Percentiles rank a stretch among this genome's conserved stretches.
Evolutionary conservation across 2,888 invertebrate genomes (phyloP).

Genomic region (Cynaeus angustus): DNA sequence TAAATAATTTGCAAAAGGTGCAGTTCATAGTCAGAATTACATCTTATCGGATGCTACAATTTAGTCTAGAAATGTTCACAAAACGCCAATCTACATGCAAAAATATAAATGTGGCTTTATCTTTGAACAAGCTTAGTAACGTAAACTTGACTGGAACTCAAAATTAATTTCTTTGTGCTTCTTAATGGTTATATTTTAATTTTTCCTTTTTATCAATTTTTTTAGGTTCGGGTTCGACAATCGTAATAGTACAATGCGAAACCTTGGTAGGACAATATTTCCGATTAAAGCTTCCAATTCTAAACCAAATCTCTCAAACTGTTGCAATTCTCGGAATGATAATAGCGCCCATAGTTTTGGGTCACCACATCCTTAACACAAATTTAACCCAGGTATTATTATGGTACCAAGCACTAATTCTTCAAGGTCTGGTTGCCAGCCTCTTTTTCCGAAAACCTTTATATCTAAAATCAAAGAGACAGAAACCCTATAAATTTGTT

Average conservation of each 20-base stretch:
- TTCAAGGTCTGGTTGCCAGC: conserved; percentile 75
- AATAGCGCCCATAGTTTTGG: conserved; percentile 73
- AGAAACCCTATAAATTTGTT: conserved; percentile 62
- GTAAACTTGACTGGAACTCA: too few relatives aligned
- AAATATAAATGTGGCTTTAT: too few relatives aligned
- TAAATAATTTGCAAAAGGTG: too few relatives aligned
- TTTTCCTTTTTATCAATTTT: too few relatives aligned
- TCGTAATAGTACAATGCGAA: conserved; percentile 76
- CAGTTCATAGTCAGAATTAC: too few relatives aligned
- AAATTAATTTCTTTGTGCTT: too few relatives aligned
- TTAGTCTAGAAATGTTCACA: too few relatives aligned
- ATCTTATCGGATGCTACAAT: too few relatives aligned
- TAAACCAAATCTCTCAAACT: conserved; percentile 74
- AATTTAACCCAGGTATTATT: conserved; percentile 72
- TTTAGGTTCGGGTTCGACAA: conserved; percentile 75
- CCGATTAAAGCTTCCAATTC: conserved; percentile 73
- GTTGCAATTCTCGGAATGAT: conserved; percentile 75
- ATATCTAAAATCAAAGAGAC: conserved; percentile 68
- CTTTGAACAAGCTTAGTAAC: too few relatives aligned
- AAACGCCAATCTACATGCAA: too few relatives aligned
- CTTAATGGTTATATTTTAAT: too few relatives aligned
- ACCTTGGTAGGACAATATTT: conserved; percentile 77
- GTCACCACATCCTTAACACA: conserved; percentile 72
- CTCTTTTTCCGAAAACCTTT: conserved; percentile 75
- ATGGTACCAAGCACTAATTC: conserved; percentile 75